Evolutionary conservation across 2,113 vertebrate species (phyloP).

Genomic region (Heptranchias perlo): DNA sequence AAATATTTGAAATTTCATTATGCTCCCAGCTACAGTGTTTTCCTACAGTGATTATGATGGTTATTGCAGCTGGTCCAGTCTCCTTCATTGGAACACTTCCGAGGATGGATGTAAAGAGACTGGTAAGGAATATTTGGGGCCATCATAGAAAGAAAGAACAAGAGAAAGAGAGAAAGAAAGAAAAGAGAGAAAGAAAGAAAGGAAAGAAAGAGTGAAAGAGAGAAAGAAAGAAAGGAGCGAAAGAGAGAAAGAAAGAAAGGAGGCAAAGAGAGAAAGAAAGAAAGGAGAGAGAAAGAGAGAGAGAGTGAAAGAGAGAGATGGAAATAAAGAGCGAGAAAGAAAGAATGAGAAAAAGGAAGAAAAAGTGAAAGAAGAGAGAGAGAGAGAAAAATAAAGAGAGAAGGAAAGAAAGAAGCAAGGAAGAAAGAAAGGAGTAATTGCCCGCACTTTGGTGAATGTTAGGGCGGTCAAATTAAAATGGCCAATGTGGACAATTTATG

Average conservation of each 20-base stretch:
- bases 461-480: neutral
- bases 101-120: neutral
- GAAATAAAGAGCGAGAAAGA: too few species aligned
- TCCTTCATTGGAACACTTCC: neutral
- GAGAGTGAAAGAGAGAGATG: too few species aligned
- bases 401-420: too few species aligned
- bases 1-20: slow-evolving; percentile 37
- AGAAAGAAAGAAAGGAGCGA: too few species aligned
- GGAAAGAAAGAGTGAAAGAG: too few species aligned
- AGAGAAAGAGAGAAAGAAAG: too few species aligned
- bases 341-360: too few species aligned
- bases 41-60: neutral
- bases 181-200: too few species aligned
- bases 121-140: neutral
- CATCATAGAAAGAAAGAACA: neutral
- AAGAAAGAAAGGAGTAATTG: neutral
- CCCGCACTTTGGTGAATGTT: neutral
- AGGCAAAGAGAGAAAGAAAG: too few species aligned
- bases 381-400: too few species aligned
- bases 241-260: neutral
- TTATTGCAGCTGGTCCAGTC: neutral
- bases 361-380: too few species aligned
- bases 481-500: neutral
- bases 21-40: slow-evolving; percentile 3
- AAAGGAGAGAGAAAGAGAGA: too few species aligned